phyloP scores from a whole-genome alignment of 2,113 vertebrate species.

The Orientallactaga bullata region DNA sequence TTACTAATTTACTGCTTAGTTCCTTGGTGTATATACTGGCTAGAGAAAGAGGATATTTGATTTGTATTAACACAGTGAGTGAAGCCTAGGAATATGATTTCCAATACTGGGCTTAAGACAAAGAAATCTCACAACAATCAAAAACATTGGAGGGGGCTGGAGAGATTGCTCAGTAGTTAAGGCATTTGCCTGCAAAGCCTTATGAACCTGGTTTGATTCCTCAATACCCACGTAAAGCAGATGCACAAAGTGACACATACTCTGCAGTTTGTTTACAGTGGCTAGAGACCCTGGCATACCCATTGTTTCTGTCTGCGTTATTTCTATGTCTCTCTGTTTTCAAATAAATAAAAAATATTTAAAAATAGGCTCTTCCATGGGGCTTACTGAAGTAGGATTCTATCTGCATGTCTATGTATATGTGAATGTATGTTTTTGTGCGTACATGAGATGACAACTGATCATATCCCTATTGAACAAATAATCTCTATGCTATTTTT shows the following conservation, averaged over 20 bases:
- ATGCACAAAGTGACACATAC: no score
- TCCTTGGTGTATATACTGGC: background rate
- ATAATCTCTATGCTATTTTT: background rate
- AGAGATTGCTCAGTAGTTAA: no score
- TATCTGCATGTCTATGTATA: background rate
- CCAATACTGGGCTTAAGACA: background rate
- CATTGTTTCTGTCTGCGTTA: no score
- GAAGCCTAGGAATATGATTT: background rate
- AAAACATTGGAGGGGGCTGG: background rate
- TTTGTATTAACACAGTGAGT: background rate
- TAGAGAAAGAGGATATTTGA: background rate
- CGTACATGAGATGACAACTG: constrained; percentile 34
- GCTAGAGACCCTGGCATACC: no score
- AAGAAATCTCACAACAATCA: background rate
- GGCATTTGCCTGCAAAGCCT: no score
- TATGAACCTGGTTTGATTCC: no score
- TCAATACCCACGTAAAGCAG: no score
- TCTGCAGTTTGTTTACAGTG: no score
- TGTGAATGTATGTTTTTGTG: background rate
- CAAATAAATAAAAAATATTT: no score
- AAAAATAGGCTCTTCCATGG: background rate
- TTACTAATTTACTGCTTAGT: background rate
- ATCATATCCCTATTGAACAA: background rate
- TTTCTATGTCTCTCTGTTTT: no score
- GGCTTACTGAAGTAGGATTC: background rate